Conservation (phyloP, 1,140 invertebrate genomes). For the Aphidius ervi region DNA sequence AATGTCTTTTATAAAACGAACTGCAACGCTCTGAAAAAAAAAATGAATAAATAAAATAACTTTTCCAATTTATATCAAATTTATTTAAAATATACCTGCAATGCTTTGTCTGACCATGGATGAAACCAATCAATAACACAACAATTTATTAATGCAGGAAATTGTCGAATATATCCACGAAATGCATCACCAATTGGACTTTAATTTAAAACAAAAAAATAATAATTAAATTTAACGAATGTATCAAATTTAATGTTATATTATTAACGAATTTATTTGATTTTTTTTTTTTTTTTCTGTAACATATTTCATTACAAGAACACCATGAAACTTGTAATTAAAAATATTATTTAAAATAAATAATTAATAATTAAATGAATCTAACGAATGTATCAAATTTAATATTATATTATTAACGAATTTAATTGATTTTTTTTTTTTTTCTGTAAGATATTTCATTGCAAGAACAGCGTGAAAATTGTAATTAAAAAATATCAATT, state of each 20-base stretch:
- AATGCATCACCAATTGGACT: slow-evolving; percentile 76
- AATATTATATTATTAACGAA: no score
- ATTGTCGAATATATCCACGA: slow-evolving; percentile 64
- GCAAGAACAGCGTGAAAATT: no score
- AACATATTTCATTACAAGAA: no score
- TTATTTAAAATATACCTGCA: slow-evolving; percentile 53
- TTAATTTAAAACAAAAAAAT: slow-evolving; percentile 27
- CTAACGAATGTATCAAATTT: no score
- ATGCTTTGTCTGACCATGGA: slow-evolving; percentile 62
- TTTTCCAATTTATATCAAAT: no score
- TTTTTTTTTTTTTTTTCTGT: no score
- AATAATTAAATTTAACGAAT: background rate
- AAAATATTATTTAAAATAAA: background rate
- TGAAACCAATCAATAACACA: slow-evolving; percentile 76
- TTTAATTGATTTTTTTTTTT: no score
- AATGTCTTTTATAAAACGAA: slow-evolving; percentile 54
- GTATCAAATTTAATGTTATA: no score
- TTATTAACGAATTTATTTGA: no score
- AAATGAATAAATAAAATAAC: background rate
- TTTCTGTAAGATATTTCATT: no score
- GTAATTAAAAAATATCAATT: no score
- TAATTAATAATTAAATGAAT: background rate
- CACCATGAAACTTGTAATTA: no score
- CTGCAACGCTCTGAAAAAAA: slow-evolving; percentile 48
- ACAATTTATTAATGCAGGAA: slow-evolving; percentile 70